Conservation (phyloP, 2,797 vertebrate species). For the Vespertilio murinus region DNA sequence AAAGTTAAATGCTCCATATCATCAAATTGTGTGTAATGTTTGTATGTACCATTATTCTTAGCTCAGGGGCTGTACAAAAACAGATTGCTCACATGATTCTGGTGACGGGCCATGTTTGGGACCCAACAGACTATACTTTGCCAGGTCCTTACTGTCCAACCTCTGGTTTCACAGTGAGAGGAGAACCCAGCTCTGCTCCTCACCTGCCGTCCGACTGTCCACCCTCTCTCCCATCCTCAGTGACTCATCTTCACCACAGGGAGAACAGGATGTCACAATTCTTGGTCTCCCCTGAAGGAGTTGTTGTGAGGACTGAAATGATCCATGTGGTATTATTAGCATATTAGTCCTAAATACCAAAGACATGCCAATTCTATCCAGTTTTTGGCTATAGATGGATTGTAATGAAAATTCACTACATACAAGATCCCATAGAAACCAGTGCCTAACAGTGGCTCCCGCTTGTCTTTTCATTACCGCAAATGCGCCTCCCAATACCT, state of each 20-base stretch:
- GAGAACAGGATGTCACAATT: neutral
- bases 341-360: neutral
- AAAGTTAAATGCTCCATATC: neutral
- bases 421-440: neutral
- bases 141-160: neutral
- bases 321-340: neutral
- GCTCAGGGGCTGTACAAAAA: neutral
- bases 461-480: neutral
- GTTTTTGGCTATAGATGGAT: neutral
- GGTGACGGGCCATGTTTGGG: neutral
- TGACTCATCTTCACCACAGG: neutral
- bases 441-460: neutral
- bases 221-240: neutral
- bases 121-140: neutral
- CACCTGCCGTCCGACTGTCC: neutral
- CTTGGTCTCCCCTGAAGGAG: neutral
- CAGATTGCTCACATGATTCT: neutral
- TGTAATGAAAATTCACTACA: neutral
- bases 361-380: neutral
- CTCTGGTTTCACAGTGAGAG: neutral
- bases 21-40: neutral
- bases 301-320: neutral
- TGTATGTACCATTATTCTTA: conserved; percentile 13
- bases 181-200: neutral
- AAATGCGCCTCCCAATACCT: neutral